Evolutionary conservation across 1,140 invertebrate genomes (phyloP), one percentile per base, ranked within the genome.

Genomic region (Ceratoteleas bidentatus): DNA sequence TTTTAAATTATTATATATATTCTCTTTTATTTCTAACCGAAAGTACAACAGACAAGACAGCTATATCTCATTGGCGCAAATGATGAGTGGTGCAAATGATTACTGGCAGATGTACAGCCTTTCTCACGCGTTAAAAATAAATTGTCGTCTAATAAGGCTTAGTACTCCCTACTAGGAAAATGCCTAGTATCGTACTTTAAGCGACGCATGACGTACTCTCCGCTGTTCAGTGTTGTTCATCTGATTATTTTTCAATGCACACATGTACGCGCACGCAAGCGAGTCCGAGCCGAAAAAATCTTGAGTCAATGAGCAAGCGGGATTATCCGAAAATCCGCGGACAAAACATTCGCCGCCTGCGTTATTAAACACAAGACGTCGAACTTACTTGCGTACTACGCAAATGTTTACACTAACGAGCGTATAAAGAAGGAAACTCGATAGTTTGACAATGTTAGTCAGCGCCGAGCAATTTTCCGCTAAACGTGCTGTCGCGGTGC

Each of bases 401-500:
- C 85, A 85, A 89, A 89, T 91, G 89, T 90, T 91, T 91, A 90
- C 87, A 89, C 85, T 88, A 88, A 86, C 83, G 84, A 83, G 88
- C 86, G 83, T 89, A 91, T 91, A 91, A 91, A 90, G 85, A 85
- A 86, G 87, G 85, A 87, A 87, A 89, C 85, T 85, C 68, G 74
- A 79, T 85, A 84, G 86, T 90, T 90, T 90, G 89, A 89, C 88
- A 90, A 90, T 89, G 88, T 88, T 89, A 91, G 89, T 91, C 75
- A 82, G 84, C 76, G 81, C 53, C 24, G 57, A 70, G 68, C 77
- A 66, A 82, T 77, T 77, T 75, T 76, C 68, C 65, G 45, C 49
- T 66, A 52, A 75, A 74, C 70, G 64, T 76, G 62, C 60, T 53
- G 54, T 40, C 11, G 40, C n/a, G 52, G 68, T 54, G 62, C 57